Evolutionary conservation across 2,113 vertebrate genomes (phyloP).

Genomic region (Lophura nycthemera): DNA sequence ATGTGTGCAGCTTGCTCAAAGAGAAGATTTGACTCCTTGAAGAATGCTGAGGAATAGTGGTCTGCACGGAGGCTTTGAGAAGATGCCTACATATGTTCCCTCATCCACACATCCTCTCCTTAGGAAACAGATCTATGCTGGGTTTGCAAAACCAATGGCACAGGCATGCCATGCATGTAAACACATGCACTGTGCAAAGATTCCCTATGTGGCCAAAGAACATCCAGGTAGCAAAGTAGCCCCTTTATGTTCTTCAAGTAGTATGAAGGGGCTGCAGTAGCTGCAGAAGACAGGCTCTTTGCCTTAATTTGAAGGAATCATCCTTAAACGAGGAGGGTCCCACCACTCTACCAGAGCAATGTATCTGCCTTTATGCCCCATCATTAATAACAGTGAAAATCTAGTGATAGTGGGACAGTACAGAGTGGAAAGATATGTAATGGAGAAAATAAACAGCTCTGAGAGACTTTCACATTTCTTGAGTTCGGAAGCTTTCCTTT

Average conservation of each 20-base stretch:
- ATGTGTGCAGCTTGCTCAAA: not conserved
- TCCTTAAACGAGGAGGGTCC: not conserved
- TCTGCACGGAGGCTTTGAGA: not conserved
- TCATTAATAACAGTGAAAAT: not conserved
- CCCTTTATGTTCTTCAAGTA: not conserved
- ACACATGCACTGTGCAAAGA: not conserved
- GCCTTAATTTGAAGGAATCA: not conserved
- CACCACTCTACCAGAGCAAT: not conserved
- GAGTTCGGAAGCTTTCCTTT: not conserved
- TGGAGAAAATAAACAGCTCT: not conserved
- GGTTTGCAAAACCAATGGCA: not conserved
- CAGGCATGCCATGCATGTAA: not conserved
- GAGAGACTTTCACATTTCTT: not conserved
- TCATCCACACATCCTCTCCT: not conserved
- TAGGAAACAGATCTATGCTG: not conserved
- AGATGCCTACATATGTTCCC: not conserved
- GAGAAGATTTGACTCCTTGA: not conserved
- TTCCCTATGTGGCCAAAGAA: not conserved
- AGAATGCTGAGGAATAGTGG: not conserved
- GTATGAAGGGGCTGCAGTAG: not conserved
- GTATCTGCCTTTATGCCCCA: not conserved
- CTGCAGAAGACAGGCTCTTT: fast-evolving
- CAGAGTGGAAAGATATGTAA: not conserved
- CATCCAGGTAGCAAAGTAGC: not conserved
- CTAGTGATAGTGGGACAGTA: not conserved